Base-by-base conservation (phyloP, 2,113 vertebrate species). In the Ceyx melanurus region DNA sequence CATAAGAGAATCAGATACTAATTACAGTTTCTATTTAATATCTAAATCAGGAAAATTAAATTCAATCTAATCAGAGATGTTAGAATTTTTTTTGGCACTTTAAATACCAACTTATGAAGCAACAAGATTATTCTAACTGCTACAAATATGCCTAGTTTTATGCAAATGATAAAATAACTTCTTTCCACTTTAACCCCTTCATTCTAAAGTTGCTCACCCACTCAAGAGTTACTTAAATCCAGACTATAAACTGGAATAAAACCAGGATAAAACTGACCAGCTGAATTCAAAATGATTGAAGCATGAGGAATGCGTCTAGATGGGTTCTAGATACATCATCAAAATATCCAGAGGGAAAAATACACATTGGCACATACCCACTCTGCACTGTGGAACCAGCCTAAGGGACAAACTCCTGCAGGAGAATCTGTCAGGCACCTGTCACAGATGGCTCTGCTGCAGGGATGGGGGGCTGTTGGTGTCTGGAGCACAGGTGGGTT, bases 21-120 rank as follows among this genome's bases (percentile, higher is more conserved):
- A 95, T 85, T 65, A 86, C 82, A 93, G 58, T 43, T 75, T 87
- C 77, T 85, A 95, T 83, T 94, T 96, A 87, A 94, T 70, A 92
- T 85, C 96, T 96, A 95, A 94, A 96, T 92, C 93, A 96, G 66
- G 86, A 93, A 94, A 89, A 88, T 96, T 95, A 97, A 96, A 96
- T 92, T 92, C 33, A 92, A 7, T 89, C 89, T 96, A 96, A 97
- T 95, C 94, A 96, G 94, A 95, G 82, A 92, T 51, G 94, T 95
- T 95, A 93, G 45, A 78, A 64, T 33, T 62, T 93, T 92, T 93
- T 91, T 91, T 71, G 92, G 72, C 82, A 93, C 42, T 93, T 96
- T 90, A 83, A 92, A 88, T 89, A 68, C 65, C 88, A 92, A 90
- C 61, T 95, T 89, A 88, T 94, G 46, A 78, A 92, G 70, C 42